Percentiles rank a stretch among this genome's conserved stretches.
Conservation (phyloP, 2,797 vertebrate genomes). For the Melanotaenia boesemani region DNA sequence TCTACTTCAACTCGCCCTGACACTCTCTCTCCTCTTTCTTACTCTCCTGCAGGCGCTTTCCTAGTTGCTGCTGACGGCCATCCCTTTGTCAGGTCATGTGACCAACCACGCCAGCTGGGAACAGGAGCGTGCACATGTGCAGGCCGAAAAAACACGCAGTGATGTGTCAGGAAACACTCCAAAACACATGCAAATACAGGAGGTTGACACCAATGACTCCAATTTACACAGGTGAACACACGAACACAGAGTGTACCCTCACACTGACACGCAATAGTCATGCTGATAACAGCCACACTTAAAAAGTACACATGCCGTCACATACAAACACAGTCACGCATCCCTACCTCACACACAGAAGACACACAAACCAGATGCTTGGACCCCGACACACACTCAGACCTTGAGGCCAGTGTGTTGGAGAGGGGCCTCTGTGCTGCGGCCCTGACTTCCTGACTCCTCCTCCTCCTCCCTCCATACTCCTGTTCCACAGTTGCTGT, state of each 20-base stretch:
- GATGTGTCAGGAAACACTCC: slow-evolving; percentile 25
- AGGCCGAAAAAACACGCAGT: slow-evolving; percentile 27
- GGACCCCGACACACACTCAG: slow-evolving; percentile 71
- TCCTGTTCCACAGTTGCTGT: slow-evolving; percentile 88
- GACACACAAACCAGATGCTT: slow-evolving; percentile 73
- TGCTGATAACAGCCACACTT: slow-evolving; percentile 51
- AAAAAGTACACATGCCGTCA: slow-evolving; percentile 44
- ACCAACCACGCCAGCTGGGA: slow-evolving; percentile 81
- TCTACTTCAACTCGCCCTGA: slow-evolving; percentile 67
- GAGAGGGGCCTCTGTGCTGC: slow-evolving; percentile 82
- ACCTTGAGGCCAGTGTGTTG: slow-evolving; percentile 85
- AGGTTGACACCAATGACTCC: slow-evolving; percentile 2
- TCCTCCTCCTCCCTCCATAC: slow-evolving; percentile 77
- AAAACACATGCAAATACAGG: slow-evolving; percentile 47
- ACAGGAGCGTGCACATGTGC: slow-evolving; percentile 66
- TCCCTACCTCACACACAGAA: slow-evolving; percentile 54
- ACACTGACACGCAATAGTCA: slow-evolving; percentile 9
- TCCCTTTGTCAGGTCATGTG: slow-evolving; percentile 81
- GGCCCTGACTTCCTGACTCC: slow-evolving; percentile 88
- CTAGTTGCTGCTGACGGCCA: slow-evolving; percentile 85
- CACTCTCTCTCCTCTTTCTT: slow-evolving; percentile 52
- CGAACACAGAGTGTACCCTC: slow-evolving; percentile 26
- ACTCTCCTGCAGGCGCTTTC: slow-evolving; percentile 86
- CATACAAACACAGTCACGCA: slow-evolving; percentile 43
- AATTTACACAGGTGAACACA: slow-evolving; percentile 55